A percentile compares a stretch with the other conserved stretches of the same genome.
phyloP scores from a whole-genome alignment of 2,888 invertebrate genomes.

The Leptogaster cylindrica region DNA sequence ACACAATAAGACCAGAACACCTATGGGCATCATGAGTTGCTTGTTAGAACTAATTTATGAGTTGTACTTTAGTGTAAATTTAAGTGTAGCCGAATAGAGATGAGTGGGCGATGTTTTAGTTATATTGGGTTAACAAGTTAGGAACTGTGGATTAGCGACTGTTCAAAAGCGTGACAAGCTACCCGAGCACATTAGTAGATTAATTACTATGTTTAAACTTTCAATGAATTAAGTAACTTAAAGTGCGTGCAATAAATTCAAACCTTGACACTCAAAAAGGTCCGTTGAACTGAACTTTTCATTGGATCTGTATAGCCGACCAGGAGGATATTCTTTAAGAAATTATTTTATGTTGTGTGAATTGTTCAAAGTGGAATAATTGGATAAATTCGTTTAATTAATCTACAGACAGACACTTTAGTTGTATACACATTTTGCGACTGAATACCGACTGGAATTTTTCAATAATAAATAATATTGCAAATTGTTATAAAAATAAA shows the following conservation, averaged over 20 bases:
- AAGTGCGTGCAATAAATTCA: constrained; percentile 53
- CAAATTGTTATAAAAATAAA: too few relatives aligned
- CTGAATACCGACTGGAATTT: too few relatives aligned
- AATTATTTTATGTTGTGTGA: constrained; percentile 44
- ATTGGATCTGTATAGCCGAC: constrained; percentile 70
- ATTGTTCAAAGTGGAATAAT: constrained; percentile 1
- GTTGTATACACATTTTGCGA: constrained; percentile 27
- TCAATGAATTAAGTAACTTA: background rate
- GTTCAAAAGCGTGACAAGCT: too few relatives aligned
- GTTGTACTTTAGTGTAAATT: too few relatives aligned
- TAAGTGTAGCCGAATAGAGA: too few relatives aligned
- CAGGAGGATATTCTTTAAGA: constrained; percentile 61
- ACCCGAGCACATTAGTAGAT: constrained; percentile 17
- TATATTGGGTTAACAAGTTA: background rate
- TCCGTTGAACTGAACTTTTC: constrained; percentile 71
- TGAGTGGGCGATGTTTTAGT: background rate
- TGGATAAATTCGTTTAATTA: background rate
- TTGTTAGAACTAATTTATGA: too few relatives aligned
- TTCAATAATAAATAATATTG: too few relatives aligned
- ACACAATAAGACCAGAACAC: too few relatives aligned
- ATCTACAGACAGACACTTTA: background rate
- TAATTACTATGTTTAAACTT: background rate
- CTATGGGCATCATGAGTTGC: too few relatives aligned
- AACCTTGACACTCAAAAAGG: constrained; percentile 63
- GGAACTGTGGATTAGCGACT: too few relatives aligned